Percentiles rank a stretch among this genome's conserved stretches.
Conservation (phyloP, 2,888 invertebrate species). For the Chloromyia formosa region DNA sequence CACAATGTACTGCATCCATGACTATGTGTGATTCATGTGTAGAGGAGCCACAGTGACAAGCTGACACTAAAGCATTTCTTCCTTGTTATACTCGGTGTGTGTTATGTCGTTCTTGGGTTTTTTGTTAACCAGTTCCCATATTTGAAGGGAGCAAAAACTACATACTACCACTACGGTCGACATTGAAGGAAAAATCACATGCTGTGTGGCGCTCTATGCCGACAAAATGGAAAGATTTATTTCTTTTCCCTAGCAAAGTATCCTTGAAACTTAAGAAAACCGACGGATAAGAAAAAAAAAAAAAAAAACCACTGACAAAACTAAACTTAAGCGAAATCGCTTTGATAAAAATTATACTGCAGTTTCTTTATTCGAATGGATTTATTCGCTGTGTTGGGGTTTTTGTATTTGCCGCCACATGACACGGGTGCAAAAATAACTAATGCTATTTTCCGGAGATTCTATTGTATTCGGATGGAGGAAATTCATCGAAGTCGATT, state of each 20-base stretch:
- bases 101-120: not conserved
- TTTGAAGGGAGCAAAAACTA: no score
- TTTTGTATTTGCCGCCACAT: not conserved
- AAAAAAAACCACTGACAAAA: not conserved
- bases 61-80: constrained; percentile 1
- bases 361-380: constrained; percentile 26
- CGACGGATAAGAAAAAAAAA: not conserved
- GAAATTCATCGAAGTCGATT: constrained; percentile 31
- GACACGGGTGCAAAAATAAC: not conserved
- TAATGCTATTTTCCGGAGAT: constrained; percentile 8
- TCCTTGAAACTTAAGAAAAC: not conserved
- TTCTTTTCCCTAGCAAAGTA: constrained; percentile 4
- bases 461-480: constrained; percentile 5
- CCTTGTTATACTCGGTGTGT: not conserved
- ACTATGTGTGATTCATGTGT: not conserved
- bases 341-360: constrained; percentile 37
- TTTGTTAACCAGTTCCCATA: not conserved
- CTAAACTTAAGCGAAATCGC: constrained; percentile 21
- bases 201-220: constrained; percentile 16
- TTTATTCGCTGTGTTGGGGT: constrained; percentile 1
- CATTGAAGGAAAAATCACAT: constrained; percentile 37
- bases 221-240: constrained; percentile 40
- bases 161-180: not conserved
- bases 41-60: constrained; percentile 1
- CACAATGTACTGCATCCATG: not conserved